Evolutionary conservation across 2,113 vertebrate genomes (phyloP).

Genomic region (Gasterosteus aculeatus): DNA sequence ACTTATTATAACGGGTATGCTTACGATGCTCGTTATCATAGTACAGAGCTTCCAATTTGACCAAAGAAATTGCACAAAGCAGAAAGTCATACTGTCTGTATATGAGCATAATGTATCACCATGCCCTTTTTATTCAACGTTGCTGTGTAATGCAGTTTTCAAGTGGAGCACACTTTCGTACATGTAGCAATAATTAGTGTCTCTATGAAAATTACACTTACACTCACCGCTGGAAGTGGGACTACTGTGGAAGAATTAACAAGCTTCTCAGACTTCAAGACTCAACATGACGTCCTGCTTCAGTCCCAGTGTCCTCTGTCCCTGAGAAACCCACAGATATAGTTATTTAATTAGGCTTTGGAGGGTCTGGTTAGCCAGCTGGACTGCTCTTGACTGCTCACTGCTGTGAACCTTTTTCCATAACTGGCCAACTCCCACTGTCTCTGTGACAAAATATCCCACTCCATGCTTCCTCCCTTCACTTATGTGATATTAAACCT

Average conservation of each 20-base stretch:
- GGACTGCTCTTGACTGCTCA: constrained; percentile 7
- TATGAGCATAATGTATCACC: not conserved
- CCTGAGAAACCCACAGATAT: constrained; percentile 37
- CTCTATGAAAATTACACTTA: not conserved
- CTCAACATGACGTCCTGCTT: constrained; percentile 1
- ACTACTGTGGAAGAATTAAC: not conserved
- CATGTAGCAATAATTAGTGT: not conserved
- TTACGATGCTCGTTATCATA: not conserved
- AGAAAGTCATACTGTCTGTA: not conserved
- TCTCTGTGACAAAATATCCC: constrained; percentile 2
- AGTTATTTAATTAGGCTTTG: constrained; percentile 32
- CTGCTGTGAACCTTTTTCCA: not conserved
- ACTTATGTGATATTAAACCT: not conserved
- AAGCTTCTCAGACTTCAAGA: constrained; percentile 19
- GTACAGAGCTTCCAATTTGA: not conserved
- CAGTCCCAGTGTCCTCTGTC: constrained; percentile 9
- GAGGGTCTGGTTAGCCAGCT: constrained; percentile 33
- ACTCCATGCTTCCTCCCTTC: constrained; percentile 2
- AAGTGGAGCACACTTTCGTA: not conserved
- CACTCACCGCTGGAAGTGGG: not conserved
- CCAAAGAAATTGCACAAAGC: not conserved
- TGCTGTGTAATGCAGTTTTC: not conserved
- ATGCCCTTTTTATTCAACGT: not conserved
- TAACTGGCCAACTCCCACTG: constrained; percentile 10
- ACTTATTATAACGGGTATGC: not conserved